Conservation (phyloP, 2,113 vertebrate species). For the Triplophysa dalaica region DNA sequence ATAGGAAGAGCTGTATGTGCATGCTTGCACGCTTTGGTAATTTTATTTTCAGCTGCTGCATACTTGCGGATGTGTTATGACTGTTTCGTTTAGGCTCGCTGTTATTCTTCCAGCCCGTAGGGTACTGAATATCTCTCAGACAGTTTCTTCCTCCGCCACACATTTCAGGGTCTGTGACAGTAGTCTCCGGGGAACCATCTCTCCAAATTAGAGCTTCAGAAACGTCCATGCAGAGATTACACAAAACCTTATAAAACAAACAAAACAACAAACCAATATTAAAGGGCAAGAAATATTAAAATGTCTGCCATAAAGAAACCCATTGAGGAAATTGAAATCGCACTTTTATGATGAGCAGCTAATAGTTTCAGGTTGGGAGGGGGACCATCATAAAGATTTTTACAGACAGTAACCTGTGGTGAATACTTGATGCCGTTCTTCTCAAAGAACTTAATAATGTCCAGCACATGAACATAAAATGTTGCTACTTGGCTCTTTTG, state of each 20-base stretch:
- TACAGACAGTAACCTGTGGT: too few species aligned
- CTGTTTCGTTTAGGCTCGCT: conserved; percentile 27
- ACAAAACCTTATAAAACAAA: background rate
- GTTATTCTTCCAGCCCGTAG: conserved; percentile 36
- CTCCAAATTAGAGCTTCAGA: background rate
- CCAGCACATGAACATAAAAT: background rate
- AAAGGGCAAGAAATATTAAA: conserved; percentile 3
- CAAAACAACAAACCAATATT: background rate
- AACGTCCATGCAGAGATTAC: background rate
- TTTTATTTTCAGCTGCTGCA: conserved; percentile 29
- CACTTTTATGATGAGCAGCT: background rate
- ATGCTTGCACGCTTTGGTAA: conserved; percentile 33
- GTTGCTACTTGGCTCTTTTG: background rate
- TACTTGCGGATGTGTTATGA: conserved; percentile 31
- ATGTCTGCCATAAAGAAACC: background rate
- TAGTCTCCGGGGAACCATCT: conserved; percentile 12
- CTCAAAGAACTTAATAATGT: too few species aligned
- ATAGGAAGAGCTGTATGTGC: conserved; percentile 27
- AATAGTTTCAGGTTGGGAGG: background rate
- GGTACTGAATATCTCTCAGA: conserved; percentile 8
- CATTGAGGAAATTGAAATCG: conserved; percentile 5
- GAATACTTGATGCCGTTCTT: too few species aligned
- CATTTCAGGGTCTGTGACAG: conserved; percentile 14
- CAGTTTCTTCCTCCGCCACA: conserved; percentile 37
- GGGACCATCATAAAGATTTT: background rate